These are phyloP conservation scores for Athetis lepigone DNA, from an alignment of 2,888 invertebrate species.

Conservation along the genomic window DNA sequence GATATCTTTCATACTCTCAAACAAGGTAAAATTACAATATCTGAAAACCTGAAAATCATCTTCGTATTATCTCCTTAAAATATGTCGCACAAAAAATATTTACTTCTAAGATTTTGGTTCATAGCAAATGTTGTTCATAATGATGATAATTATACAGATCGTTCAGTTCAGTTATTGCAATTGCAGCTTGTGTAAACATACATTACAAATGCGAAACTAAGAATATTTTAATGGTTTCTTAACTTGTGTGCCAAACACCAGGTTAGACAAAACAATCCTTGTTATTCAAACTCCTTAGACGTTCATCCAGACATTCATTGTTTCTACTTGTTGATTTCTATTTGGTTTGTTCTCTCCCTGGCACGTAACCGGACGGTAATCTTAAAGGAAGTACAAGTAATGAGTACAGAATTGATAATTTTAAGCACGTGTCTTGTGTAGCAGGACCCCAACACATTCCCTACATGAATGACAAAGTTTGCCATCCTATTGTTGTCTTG, in stretches of 20 bases:
- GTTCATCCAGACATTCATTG: constrained; percentile 67
- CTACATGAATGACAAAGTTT: constrained; percentile 75
- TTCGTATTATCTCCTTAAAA: no score
- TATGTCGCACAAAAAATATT: no score
- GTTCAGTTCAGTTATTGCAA: no score
- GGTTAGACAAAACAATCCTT: constrained; percentile 4
- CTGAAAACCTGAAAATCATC: no score
- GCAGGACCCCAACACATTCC: constrained; percentile 84
- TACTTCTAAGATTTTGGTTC: no score
- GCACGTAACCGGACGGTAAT: constrained; percentile 84
- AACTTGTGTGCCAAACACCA: constrained; percentile 24
- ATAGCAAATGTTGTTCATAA: no score
- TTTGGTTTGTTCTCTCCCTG: constrained; percentile 86
- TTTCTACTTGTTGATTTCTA: constrained; percentile 83
- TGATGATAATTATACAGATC: no score
- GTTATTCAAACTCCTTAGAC: constrained; percentile 31
- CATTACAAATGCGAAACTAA: constrained; percentile 3
- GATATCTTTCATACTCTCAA: no score
- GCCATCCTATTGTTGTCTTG: constrained; percentile 82
- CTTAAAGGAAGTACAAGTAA: constrained; percentile 90
- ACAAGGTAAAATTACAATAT: no score
- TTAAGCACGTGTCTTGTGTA: constrained; percentile 89
- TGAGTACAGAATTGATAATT: constrained; percentile 87
- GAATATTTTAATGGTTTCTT: constrained; percentile 5
- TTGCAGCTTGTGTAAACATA: background rate